A percentile compares a stretch with the other conserved stretches of the same genome.
Evolutionary conservation across 2,888 invertebrate species (phyloP).

Genomic region (Caenorhabditis doughertyi): DNA sequence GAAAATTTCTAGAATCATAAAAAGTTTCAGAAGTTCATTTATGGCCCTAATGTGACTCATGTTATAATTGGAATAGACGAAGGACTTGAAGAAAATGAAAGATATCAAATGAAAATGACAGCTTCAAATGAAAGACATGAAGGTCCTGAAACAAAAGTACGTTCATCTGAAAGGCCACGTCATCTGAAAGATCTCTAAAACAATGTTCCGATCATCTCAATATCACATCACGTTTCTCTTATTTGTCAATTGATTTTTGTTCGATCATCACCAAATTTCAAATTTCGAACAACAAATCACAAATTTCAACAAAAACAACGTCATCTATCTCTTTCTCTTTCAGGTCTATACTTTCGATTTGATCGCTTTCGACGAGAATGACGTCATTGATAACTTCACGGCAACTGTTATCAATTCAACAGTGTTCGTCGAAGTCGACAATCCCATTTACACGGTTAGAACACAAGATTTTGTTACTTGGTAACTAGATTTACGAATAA

Average conservation of each 20-base stretch:
- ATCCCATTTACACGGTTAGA: slow-evolving; percentile 50
- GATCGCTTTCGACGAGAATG: slow-evolving; percentile 54
- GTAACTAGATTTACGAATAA: too few relatives aligned
- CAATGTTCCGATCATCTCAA: slow-evolving; percentile 16
- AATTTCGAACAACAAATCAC: slow-evolving; percentile 11
- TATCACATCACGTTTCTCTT: background rate
- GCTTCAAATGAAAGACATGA: slow-evolving; percentile 62
- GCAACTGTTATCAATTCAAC: slow-evolving; percentile 54
- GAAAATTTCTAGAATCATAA: background rate
- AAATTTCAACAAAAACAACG: background rate
- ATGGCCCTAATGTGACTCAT: background rate
- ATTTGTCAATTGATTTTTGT: slow-evolving; percentile 14
- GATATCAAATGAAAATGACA: slow-evolving; percentile 64
- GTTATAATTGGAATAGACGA: slow-evolving; percentile 31
- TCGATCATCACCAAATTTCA: background rate
- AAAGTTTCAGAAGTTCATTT: slow-evolving; percentile 31
- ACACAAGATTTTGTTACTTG: too few relatives aligned
- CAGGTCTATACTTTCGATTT: slow-evolving; percentile 58
- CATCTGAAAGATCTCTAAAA: slow-evolving; percentile 16
- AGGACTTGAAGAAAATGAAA: slow-evolving; percentile 58
- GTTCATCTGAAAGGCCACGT: slow-evolving; percentile 7
- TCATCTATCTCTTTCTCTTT: slow-evolving; percentile 16
- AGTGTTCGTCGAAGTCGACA: slow-evolving; percentile 48
- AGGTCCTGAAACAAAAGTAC: slow-evolving; percentile 56
- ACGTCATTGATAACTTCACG: slow-evolving; percentile 57